Evolutionary conservation across 2,113 vertebrate species (phyloP), one percentile per base, ranked within the genome.

Genomic region (Emydura subglobosa): DNA sequence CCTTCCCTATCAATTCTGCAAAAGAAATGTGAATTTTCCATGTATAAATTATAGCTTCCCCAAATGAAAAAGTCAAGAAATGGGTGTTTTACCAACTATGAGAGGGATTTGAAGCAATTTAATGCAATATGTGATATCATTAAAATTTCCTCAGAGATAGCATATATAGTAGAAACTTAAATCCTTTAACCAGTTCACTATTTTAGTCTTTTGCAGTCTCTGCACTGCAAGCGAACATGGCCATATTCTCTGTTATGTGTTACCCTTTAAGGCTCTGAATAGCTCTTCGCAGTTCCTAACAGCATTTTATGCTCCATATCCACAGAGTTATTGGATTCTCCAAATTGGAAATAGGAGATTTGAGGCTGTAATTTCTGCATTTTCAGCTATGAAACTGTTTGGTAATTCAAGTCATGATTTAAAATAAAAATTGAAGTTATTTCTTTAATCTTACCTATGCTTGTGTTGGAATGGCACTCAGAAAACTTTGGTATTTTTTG

Each of bases 1-100:
- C 5, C 6, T 5, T 74, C 5, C 39, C 11, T 3, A 24, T 1
- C 6, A 22, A 13, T 6, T 39, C 1, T 16, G 57, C 1, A 5
- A 61, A 93, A 93, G 89, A 55, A 4, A 1, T 17, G 51, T 42
- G 10, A 72, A 39, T 72, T 72, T 72, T 68, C 12, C 39, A 16
- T 10, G 34, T 9, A 39, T 3, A 80, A 84, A 83, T 5, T 14
- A 9, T 21, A 93, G 92, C 78, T 55, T 86, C 1, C 19, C 7
- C 21, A 42, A 72, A 39, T 39, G 5, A 4, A 72, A 72, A 16
- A 61, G 29, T 39, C 9, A 39, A 72, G n/a, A 72, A 21, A 72
- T n/a, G 34, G 21, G n/a, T 72, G n/a, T 72, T 72, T 72, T 39
- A 72, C n/a, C n/a, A 42, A 9, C 21, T 72, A 72, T 10, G 8